Base-by-base conservation (phyloP, 2,113 vertebrate genomes). In the Condylura cristata region DNA sequence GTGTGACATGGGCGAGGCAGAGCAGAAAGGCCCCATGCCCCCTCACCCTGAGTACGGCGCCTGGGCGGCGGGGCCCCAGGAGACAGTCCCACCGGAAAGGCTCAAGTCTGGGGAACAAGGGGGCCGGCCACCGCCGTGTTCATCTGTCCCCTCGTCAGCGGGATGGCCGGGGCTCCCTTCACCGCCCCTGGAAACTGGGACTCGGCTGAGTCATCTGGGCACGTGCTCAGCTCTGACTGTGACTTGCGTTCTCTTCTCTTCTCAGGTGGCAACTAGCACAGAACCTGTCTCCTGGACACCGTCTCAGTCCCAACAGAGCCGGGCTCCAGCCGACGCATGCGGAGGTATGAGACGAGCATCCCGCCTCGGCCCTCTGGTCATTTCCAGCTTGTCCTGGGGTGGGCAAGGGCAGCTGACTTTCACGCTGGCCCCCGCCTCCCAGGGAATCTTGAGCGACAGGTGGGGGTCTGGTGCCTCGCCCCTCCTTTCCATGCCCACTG, bases 1-100 rank as follows among this genome's bases (percentile, higher is more conserved):
- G 79, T 88, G 46, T 95, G 93, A 93, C 96, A 80, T 6, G 63
- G 68, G 90, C 46, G 12, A 76, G 86, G 92, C 72, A 88, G 78
- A 20, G 53, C 20, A 8, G 53, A 56, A n/a, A 78, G 46, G n/a
- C 83, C 68, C 41, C 32, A 46, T 2, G 60, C 46, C n/a, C 70
- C 60, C 92, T 51, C 37, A 24, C 12, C 34, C 5, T 6, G 58
- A 80, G 39, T 9, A 53, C 30, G 63, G 56, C n/a, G 39, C 20
- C 61, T 7, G 17, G 37, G 66, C 8, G 26, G 60, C 60, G 58
- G 60, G 60, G 51, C 65, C 20, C 51, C 32, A 89, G 70, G 60
- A 17, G 26, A 26, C 9, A 16, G 48, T 17, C 48, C 48, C 48
- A 3, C 17, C 81, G 44, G 30, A 85, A 80, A 86, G 61, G 56